phyloP scores from a whole-genome alignment of 35 echinoderm and acorn worm species.

The Heliocidaris tuberculata region DNA sequence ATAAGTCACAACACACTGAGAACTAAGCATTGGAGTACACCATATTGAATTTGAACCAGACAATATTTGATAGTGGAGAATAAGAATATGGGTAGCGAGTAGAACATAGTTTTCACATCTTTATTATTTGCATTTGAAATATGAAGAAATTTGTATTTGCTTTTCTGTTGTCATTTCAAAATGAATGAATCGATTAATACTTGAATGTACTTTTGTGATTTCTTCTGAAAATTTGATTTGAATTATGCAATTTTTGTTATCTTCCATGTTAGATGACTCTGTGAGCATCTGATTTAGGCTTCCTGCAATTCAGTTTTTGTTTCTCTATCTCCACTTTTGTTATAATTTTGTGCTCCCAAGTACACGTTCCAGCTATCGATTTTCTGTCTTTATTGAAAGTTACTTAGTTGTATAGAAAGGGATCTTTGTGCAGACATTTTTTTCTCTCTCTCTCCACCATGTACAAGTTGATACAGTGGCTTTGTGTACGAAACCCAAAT shows the following conservation, averaged over 20 bases:
- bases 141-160: neutral
- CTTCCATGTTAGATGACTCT: neutral
- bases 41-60: no score
- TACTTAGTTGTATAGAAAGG: no score
- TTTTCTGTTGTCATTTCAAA: neutral
- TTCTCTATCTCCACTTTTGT: neutral
- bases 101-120: neutral
- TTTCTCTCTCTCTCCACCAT: neutral
- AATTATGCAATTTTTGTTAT: constrained; percentile 13
- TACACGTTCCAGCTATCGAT: neutral
- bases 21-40: neutral
- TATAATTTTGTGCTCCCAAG: neutral
- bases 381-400: neutral
- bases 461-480: no score
- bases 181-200: neutral
- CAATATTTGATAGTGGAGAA: no score
- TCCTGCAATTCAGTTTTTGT: neutral
- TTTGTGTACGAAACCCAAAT: no score
- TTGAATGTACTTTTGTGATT: neutral
- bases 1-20: neutral
- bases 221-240: neutral
- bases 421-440: neutral
- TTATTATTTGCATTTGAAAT: neutral
- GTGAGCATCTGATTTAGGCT: neutral
- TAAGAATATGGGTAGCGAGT: no score